Base-by-base conservation (phyloP, 2,888 invertebrate species). In the Lepetodrilus schrolli region DNA sequence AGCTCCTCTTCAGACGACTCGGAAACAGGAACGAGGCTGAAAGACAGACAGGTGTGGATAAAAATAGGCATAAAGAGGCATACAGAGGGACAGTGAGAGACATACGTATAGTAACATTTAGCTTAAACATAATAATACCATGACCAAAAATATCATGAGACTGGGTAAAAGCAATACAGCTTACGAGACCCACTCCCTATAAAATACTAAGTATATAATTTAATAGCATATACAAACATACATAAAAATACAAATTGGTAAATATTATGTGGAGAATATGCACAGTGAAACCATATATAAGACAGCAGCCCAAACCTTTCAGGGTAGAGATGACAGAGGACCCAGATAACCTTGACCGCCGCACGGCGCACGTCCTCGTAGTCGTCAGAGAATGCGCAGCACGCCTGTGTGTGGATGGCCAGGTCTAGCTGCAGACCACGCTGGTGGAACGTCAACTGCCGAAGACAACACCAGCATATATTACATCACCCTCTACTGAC, bases 301-400 rank as follows among this genome's bases (percentile, higher is more conserved):
- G n/a, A n/a, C n/a, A n/a, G n/a, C n/a, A n/a, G n/a, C n/a, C n/a
- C n/a, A n/a, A n/a, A n/a, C 86, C 94, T 94, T 88, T 98, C 97
- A 1, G 97, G 95, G 91, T 96, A 96, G 66, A 94, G 93, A 83
- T 94, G 95, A 65, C 96, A 95, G 8, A 98, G 91, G 71, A 96
- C 93, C 93, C 95, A 96, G 48, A 98, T 93, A 30, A 98, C 91
- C 87, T 95, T 94, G 4, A 98, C 91, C 0, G 96, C 97, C 51
- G 95, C 95, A 85, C 95, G 93, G 70, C 98, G 92, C 0, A 98
- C 98, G 86, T 96, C 95, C 91, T 98, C 97, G 90, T 96, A 97
- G 90, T 98, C 97, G 91, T 98, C 98, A 26, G 94, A 93, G 65
- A 98, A 92, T 1, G 96, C 95, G 23, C 93, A 92, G 86, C 95